Base-by-base conservation (phyloP, 2,797 vertebrate species). In the Channa striata region DNA sequence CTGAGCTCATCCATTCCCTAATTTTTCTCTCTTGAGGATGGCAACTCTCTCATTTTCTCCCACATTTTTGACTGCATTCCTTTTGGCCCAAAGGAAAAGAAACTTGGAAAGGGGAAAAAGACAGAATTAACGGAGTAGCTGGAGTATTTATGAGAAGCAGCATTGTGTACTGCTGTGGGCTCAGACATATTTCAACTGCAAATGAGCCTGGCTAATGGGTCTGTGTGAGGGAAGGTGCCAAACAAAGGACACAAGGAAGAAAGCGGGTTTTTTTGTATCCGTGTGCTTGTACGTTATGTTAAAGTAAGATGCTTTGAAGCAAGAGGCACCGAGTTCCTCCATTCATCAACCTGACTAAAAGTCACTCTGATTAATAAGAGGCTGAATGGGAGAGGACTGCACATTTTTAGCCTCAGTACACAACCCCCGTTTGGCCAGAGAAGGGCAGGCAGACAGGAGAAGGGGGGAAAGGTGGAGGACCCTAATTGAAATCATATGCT, bases 401-500 rank as follows among this genome's bases (percentile, higher is more conserved):
- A 64, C 61, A n/a, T n/a, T 67, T 85, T 82, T 68, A 69, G 72
- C 65, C 63, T 47, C 30, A 48, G 54, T 60, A 67, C 48, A 37
- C 58, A 71, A 61, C 49, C 65, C 17, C 57, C 77, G 59, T 48
- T 71, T 65, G 76, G 68, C 66, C 63, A 54, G 56, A 59, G 53
- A 68, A 52, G 19, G 59, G 48, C 44, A 70, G 54, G 69, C 56
- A 30, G 72, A 53, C 3, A 8, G 44, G 57, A 66, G 63, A 61
- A 50, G 48, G 50, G 68, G 71, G 36, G 53, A 69, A 85, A 80
- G 81, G 86, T 83, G 74, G 79, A 75, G 74, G 82, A 59, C 49
- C 36, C 54, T 89, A 91, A 94, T 90, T 90, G 77, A 86, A 93
- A 83, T 90, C 93, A 92, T 90, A 91, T 92, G 91, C 36, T 49